Conservation (phyloP, 1,140 invertebrate genomes). For the Drosophila pruinosa region DNA sequence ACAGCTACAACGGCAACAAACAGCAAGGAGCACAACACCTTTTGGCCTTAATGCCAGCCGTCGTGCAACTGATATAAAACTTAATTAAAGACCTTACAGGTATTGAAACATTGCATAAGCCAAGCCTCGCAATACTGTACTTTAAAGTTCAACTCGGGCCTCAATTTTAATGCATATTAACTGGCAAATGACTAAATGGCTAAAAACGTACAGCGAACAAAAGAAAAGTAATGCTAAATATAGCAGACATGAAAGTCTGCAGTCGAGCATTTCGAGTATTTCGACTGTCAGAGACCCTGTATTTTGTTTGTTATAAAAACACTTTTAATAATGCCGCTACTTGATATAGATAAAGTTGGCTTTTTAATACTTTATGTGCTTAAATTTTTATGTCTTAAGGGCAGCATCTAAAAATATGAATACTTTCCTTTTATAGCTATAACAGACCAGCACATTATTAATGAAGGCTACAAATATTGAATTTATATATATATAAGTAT, state of each 20-base stretch:
- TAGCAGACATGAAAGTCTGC: no score
- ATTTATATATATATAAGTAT: no score
- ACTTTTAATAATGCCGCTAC: no score
- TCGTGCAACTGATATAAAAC: conserved; percentile 49
- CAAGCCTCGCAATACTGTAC: background rate
- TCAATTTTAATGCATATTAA: conserved; percentile 7
- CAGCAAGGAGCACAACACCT: conserved; percentile 29
- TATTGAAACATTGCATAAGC: background rate
- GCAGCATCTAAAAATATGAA: no score
- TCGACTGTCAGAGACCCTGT: background rate
- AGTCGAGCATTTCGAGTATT: no score
- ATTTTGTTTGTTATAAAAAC: no score
- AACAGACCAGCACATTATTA: background rate
- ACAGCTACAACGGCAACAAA: conserved; percentile 22
- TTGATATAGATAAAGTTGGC: no score
- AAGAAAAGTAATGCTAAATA: background rate
- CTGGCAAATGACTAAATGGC: background rate
- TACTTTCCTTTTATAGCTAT: no score
- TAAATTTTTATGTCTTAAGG: no score
- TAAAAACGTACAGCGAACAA: background rate
- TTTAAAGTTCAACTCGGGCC: conserved; percentile 13
- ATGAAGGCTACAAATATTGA: background rate
- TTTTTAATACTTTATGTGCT: no score
- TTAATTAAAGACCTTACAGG: conserved; percentile 56
- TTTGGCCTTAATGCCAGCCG: conserved; percentile 60